phyloP scores from a whole-genome alignment of 2,113 vertebrate species.

The Dendrocopos noguchii region DNA sequence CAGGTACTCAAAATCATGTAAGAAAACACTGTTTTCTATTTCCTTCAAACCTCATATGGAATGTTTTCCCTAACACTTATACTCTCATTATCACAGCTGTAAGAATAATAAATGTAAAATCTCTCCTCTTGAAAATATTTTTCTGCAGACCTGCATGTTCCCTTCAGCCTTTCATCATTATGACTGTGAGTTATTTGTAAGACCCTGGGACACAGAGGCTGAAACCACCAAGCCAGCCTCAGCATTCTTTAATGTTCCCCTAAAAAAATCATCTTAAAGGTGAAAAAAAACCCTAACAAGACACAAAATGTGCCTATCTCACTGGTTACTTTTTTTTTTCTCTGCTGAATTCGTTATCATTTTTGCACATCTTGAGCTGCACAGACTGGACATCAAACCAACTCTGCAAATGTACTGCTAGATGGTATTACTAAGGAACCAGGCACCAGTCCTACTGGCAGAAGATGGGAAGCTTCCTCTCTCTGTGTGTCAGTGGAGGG shows the following conservation, averaged over 20 bases:
- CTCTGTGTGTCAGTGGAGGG: not conserved
- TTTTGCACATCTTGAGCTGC: not conserved
- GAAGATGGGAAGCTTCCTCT: not conserved
- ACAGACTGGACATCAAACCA: not conserved
- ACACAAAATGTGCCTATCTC: not conserved
- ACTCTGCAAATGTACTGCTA: not conserved
- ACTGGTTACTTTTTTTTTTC: not conserved
- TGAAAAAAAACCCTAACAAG: not conserved
- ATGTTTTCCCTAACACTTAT: not conserved
- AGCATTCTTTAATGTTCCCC: not conserved
- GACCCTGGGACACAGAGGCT: not conserved
- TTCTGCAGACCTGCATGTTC: not conserved
- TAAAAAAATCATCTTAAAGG: not conserved
- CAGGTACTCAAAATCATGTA: not conserved
- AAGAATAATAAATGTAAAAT: not conserved
- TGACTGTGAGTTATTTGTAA: not conserved
- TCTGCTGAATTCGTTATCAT: not conserved
- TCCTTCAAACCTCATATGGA: not conserved
- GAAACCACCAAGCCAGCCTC: not conserved
- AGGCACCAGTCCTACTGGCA: not conserved
- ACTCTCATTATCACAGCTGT: not conserved
- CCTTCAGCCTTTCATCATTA: not conserved
- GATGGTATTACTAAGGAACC: not conserved
- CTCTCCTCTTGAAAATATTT: not conserved
- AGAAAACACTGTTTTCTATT: not conserved